These are phyloP conservation scores for Pemphigus obesinymphae DNA, from an alignment of 1,140 invertebrate genomes.

Conservation along the genomic window DNA sequence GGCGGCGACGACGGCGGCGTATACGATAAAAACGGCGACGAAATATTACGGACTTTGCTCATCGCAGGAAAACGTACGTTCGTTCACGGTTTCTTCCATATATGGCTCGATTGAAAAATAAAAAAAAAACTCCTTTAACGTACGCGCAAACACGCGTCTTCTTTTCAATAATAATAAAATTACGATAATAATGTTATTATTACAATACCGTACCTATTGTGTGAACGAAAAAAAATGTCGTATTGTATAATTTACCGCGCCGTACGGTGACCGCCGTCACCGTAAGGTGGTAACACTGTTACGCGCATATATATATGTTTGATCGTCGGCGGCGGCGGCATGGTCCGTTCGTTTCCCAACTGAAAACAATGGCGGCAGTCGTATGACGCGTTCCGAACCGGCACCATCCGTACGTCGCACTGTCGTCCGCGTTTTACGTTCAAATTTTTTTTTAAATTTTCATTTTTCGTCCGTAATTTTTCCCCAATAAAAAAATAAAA, in stretches of 20 bases:
- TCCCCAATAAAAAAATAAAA: too few relatives aligned
- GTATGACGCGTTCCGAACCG: conserved; percentile 26
- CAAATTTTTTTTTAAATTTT: background rate
- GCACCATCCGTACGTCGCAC: background rate
- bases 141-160: background rate
- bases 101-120: too few relatives aligned
- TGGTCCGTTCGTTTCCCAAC: conserved; percentile 41
- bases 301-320: background rate
- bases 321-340: conserved; percentile 31
- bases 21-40: background rate
- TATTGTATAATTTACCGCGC: too few relatives aligned
- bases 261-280: background rate
- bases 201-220: too few relatives aligned
- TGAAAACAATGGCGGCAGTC: conserved; percentile 41
- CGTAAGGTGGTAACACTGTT: conserved; percentile 24
- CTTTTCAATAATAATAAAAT: too few relatives aligned
- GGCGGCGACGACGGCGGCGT: too few relatives aligned
- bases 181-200: background rate
- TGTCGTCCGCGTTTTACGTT: background rate
- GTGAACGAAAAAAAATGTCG: too few relatives aligned
- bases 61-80: background rate
- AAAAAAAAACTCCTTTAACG: too few relatives aligned
- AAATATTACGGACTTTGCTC: background rate
- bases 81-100: background rate
- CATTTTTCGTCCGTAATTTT: background rate